Evolutionary conservation across 2,113 vertebrate genomes (phyloP).

Genomic region (Mobula hypostoma): DNA sequence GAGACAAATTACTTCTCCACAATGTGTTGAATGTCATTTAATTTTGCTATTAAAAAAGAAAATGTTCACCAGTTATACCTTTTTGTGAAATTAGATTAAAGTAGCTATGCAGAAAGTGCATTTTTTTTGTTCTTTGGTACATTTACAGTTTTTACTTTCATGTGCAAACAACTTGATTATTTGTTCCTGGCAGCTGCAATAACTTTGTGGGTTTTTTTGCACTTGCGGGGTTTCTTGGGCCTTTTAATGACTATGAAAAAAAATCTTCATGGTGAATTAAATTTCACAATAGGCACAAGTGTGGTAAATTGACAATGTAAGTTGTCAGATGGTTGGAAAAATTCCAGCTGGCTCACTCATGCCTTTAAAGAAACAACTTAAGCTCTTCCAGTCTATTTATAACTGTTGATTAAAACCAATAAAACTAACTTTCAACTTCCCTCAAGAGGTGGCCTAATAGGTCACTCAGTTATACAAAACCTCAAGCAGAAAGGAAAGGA

Average conservation of each 20-base stretch:
- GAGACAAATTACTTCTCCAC: no score
- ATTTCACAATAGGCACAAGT: slow-evolving; percentile 17
- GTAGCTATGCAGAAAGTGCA: slow-evolving; percentile 29
- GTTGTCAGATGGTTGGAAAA: not conserved
- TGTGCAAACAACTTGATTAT: slow-evolving; percentile 5
- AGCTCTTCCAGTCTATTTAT: not conserved
- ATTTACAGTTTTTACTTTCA: not conserved
- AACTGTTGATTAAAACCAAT: not conserved
- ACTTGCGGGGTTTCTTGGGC: not conserved
- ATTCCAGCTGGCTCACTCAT: not conserved
- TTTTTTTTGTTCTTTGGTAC: slow-evolving; percentile 31
- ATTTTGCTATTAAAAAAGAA: not conserved
- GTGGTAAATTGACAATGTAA: not conserved
- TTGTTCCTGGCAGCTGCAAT: not conserved
- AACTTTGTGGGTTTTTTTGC: not conserved
- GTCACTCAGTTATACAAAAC: not conserved
- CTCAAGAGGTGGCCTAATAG: not conserved
- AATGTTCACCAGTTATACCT: not conserved
- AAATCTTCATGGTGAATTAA: slow-evolving; percentile 3
- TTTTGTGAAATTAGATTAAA: not conserved
- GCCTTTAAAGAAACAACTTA: not conserved
- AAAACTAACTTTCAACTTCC: not conserved
- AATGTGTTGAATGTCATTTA: not conserved
- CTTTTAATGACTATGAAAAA: not conserved
- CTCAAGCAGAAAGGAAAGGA: not conserved